A percentile compares a stretch with the other conserved stretches of the same genome.
Evolutionary conservation across 2,888 invertebrate genomes (phyloP).

Genomic region (Calliopum simillimum): DNA sequence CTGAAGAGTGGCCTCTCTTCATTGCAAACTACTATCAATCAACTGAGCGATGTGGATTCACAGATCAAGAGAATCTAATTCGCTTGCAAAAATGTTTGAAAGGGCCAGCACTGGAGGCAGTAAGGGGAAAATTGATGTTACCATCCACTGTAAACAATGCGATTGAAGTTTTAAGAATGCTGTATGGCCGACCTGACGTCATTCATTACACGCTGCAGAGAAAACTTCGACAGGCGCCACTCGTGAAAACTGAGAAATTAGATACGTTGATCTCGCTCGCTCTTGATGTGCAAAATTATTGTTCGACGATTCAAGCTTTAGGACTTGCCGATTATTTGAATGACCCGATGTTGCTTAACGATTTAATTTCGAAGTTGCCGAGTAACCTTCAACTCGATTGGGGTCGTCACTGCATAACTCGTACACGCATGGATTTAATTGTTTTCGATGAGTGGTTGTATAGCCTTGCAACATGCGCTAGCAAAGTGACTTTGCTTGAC

Average conservation of each 20-base stretch:
- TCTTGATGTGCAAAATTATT: constrained; percentile 38
- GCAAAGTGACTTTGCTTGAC: no score
- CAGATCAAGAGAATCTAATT: constrained; percentile 40
- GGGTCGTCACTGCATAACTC: no score
- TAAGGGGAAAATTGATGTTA: constrained; percentile 38
- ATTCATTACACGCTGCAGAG: constrained; percentile 18
- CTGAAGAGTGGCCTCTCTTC: constrained; percentile 43
- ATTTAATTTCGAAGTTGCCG: no score
- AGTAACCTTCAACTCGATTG: no score
- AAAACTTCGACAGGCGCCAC: constrained; percentile 27
- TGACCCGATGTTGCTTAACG: constrained; percentile 39
- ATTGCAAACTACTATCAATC: constrained; percentile 42
- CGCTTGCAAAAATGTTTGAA: constrained; percentile 39
- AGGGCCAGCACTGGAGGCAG: constrained; percentile 33
- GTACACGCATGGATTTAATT: no score
- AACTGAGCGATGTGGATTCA: no score
- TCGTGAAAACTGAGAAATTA: constrained; percentile 30
- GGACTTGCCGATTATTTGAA: no score
- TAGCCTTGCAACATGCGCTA: no score
- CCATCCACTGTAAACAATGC: constrained; percentile 38
- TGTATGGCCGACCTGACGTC: no score
- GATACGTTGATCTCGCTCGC: no score
- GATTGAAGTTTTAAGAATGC: constrained; percentile 16
- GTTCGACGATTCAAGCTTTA: constrained; percentile 32
- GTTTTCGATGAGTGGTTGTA: no score